Evolutionary conservation across 2,113 vertebrate species (phyloP).

Genomic region (Rostratula benghalensis): DNA sequence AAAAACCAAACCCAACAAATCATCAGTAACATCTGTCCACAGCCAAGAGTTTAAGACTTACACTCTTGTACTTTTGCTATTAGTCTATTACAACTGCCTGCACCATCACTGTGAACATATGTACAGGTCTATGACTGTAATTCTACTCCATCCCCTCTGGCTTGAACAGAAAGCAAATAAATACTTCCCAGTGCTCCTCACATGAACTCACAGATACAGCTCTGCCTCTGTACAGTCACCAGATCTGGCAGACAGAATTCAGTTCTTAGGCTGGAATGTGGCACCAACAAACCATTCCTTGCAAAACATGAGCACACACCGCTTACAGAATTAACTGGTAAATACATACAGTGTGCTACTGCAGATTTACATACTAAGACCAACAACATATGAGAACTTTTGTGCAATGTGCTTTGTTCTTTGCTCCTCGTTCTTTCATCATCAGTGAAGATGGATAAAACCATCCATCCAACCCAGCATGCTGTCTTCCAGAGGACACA

Average conservation of each 20-base stretch:
- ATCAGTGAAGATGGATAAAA: background rate
- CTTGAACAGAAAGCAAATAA: background rate
- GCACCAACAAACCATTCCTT: background rate
- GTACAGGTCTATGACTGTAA: background rate
- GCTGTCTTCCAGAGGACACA: background rate
- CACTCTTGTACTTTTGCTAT: background rate
- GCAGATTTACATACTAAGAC: background rate
- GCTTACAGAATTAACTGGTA: background rate
- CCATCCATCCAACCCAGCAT: background rate
- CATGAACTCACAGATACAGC: background rate
- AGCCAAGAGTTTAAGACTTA: background rate
- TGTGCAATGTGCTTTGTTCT: background rate
- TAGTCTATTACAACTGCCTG: background rate
- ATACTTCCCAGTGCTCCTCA: background rate
- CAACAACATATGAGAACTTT: background rate
- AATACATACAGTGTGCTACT: background rate
- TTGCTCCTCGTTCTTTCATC: background rate
- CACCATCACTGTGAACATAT: background rate
- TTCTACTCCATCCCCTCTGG: background rate
- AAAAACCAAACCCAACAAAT: background rate
- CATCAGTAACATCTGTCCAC: background rate
- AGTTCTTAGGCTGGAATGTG: background rate
- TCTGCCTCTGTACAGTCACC: background rate
- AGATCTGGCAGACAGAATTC: background rate
- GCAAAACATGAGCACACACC: background rate